Conservation (phyloP, 2,113 vertebrate genomes). For the Oenanthe melanoleuca region DNA sequence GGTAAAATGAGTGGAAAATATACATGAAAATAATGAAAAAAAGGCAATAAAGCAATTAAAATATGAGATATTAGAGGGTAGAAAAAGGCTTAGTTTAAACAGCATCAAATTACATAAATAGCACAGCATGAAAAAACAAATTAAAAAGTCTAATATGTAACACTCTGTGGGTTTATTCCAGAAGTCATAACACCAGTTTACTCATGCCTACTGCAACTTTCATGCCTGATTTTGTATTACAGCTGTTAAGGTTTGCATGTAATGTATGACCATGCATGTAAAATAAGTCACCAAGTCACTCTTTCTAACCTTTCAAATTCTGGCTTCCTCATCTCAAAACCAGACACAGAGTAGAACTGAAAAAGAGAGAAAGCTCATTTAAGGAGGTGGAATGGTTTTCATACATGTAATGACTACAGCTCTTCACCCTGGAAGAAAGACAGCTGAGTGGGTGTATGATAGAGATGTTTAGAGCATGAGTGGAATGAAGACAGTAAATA, state of each 20-base stretch:
- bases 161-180: neutral
- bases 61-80: neutral
- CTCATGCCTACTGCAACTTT: neutral
- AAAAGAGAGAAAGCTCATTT: neutral
- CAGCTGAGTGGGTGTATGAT: neutral
- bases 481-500: neutral
- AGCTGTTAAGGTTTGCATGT: neutral
- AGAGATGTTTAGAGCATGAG: constrained; percentile 14
- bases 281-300: neutral
- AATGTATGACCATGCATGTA: neutral
- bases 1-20: neutral
- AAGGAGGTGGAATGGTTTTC: neutral
- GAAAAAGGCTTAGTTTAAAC: neutral
- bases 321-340: neutral
- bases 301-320: neutral
- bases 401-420: neutral
- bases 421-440: neutral
- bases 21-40: neutral
- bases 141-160: neutral
- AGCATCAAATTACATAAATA: neutral
- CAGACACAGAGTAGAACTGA: neutral
- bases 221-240: neutral
- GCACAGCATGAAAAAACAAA: neutral
- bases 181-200: neutral
- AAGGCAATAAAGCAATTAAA: neutral